phyloP scores from a whole-genome alignment of 2,113 vertebrate genomes.

The Salvelinus namaycush region DNA sequence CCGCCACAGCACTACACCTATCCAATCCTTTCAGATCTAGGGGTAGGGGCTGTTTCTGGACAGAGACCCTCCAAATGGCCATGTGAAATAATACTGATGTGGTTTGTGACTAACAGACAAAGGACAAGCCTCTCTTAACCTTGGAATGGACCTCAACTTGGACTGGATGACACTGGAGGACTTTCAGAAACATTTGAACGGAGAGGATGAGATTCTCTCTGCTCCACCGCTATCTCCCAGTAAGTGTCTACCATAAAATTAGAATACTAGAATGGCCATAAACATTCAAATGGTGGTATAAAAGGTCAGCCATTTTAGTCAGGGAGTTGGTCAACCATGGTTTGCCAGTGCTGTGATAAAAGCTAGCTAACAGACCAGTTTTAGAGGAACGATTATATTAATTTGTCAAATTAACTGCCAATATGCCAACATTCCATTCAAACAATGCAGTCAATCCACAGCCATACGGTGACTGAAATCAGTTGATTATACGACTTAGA shows the following conservation, averaged over 20 bases:
- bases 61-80: too few species aligned
- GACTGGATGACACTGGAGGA: conserved; percentile 96
- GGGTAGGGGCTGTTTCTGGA: neutral
- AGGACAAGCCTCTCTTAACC: conserved; percentile 76
- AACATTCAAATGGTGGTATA: too few species aligned
- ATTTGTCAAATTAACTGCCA: too few species aligned
- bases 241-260: conserved; percentile 68
- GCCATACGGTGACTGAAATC: neutral
- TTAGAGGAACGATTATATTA: neutral
- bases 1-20: too few species aligned
- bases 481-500: too few species aligned
- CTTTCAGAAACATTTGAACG: conserved; percentile 94
- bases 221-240: conserved; percentile 79
- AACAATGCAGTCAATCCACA: neutral
- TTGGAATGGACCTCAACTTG: conserved; percentile 93
- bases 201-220: conserved; percentile 83
- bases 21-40: neutral
- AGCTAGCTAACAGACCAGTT: too few species aligned
- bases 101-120: conserved; percentile 55
- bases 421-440: too few species aligned
- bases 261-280: too few species aligned
- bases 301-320: too few species aligned
- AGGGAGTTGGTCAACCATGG: too few species aligned
- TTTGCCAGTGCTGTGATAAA: too few species aligned
- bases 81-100: too few species aligned